A percentile compares a stretch with the other conserved stretches of the same genome.
Conservation (phyloP, 2,113 vertebrate species). For the Tragelaphus buxtoni region DNA sequence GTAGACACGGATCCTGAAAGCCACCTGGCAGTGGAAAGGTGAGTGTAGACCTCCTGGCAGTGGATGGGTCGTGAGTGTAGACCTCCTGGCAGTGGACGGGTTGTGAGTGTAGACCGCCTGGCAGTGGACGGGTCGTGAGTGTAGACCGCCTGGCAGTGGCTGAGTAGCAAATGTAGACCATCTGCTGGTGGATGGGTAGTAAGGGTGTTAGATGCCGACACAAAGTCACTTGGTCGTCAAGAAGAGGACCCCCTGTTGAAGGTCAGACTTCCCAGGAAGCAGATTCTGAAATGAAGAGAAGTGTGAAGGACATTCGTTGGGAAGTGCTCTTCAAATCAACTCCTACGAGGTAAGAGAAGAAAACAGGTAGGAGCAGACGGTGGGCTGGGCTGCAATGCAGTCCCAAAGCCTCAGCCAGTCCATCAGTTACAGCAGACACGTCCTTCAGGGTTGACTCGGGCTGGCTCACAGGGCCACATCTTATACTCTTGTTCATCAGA, state of each 20-base stretch:
- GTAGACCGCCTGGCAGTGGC: too few species aligned
- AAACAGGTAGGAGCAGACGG: not conserved
- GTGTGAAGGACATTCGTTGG: not conserved
- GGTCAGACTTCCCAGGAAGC: not conserved
- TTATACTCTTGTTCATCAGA: not conserved
- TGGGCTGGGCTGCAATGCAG: not conserved
- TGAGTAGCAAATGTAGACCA: too few species aligned
- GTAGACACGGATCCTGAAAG: not conserved
- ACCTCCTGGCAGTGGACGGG: too few species aligned
- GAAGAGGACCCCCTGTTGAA: not conserved
- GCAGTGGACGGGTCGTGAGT: too few species aligned
- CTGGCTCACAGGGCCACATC: not conserved
- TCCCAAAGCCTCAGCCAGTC: not conserved
- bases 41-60: not conserved
- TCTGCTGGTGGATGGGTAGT: too few species aligned
- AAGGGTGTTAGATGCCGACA: too few species aligned
- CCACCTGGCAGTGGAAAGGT: not conserved
- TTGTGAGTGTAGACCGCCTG: too few species aligned
- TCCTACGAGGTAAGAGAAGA: accelerated
- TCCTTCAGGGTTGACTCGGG: not conserved
- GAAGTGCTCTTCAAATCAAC: not conserved
- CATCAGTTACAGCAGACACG: accelerated
- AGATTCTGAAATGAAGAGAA: not conserved
- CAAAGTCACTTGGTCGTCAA: not conserved
- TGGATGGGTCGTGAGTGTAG: too few species aligned